Evolutionary conservation across 2,888 invertebrate species (phyloP), one percentile per base, ranked within the genome.

Genomic region (Acronicta leporina): DNA sequence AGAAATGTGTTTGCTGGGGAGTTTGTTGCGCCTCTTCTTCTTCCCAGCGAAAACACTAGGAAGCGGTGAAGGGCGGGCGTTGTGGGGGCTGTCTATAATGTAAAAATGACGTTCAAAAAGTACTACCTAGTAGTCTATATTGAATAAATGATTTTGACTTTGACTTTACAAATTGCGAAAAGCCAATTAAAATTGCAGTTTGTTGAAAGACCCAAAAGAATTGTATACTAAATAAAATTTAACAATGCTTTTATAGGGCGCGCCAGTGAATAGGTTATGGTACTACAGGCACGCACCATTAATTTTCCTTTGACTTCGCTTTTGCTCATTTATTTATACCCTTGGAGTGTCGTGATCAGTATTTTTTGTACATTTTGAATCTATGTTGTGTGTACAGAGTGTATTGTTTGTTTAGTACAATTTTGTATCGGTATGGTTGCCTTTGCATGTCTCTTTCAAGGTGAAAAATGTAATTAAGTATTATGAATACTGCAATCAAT

Each of bases 261-360:
- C 16, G 14, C 38, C 43, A 48, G 27, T 30, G 15, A 20, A 44
- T 42, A 11, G 15, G 16, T 30, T 27, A 27, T 5, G 33, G 11
- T 33, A 33, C 33, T 5, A 16, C 13, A 14, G 45, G 25, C 63
- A 52, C 41, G 68, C 75, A 75, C 73, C 40, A 64, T 73, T 75
- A 70, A 73, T 58, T 68, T 77, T 80, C 79, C 75, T 84, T 80
- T 87, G 75, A 71, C 87, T 89, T 89, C 82, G 90, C 90, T 90
- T 90, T 54, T 46, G 88, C 88, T 70, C 51, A 62, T 50, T 44
- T 27, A 40, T 3, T 42, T 27, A 11, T 50, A 56, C 67, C 84
- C 88, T 85, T 86, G 87, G 86, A 77, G 68, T 79, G 75, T 68
- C 70, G 59, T 63, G 70, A 69, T 77, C 70, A 72, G 72, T 65